These are phyloP conservation scores for Bos javanicus DNA, from an alignment of 2,113 vertebrate genomes.

Conservation along the genomic window DNA sequence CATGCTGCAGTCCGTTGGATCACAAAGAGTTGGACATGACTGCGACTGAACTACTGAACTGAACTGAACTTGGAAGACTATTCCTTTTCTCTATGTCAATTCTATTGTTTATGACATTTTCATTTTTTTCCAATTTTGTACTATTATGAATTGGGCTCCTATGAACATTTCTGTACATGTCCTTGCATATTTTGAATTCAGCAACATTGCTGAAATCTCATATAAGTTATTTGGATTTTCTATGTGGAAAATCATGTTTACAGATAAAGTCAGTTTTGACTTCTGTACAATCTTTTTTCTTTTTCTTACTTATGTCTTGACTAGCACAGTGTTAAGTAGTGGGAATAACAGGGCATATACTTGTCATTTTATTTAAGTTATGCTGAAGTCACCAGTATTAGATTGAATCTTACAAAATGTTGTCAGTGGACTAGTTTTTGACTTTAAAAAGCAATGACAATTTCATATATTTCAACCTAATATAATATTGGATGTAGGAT, in stretches of 20 bases:
- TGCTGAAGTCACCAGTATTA: not conserved
- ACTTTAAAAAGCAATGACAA: not conserved
- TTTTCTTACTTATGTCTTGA: not conserved
- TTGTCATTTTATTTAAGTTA: not conserved
- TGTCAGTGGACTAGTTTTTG: not conserved
- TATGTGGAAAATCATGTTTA: not conserved
- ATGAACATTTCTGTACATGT: not conserved
- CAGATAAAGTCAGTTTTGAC: not conserved
- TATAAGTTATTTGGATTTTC: not conserved
- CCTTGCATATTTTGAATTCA: not conserved
- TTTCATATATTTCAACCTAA: not conserved
- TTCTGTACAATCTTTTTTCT: not conserved
- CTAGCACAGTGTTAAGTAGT: not conserved
- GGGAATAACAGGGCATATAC: not conserved
- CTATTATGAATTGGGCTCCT: not conserved
- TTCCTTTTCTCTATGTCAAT: not conserved
- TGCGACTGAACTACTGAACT: not conserved
- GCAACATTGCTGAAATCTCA: not conserved
- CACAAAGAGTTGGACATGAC: rapidly evolving
- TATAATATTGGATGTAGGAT: not conserved
- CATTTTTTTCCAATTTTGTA: not conserved
- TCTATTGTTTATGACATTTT: not conserved
- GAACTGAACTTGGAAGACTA: not conserved
- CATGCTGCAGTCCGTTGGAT: not conserved
- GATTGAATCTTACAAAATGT: not conserved